Percentiles rank a stretch among this genome's conserved stretches.
Conservation (phyloP, 2,888 invertebrate genomes). For the Drosophila ustulata region DNA sequence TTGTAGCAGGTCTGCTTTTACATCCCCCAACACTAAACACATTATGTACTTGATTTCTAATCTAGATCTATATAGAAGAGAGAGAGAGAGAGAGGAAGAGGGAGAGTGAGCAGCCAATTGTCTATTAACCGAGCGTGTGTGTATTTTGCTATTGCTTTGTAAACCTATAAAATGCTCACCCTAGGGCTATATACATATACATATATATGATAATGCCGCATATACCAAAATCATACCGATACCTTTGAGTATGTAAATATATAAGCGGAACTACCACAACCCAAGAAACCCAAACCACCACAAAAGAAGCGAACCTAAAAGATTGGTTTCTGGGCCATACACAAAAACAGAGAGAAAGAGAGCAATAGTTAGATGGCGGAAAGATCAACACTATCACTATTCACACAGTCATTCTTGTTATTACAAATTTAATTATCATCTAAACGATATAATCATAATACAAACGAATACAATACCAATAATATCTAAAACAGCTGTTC, state of each 20-base stretch:
- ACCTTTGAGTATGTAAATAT: conserved; percentile 52
- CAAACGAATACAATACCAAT: conserved; percentile 26
- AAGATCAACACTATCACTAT: conserved; percentile 15
- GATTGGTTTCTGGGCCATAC: conserved; percentile 5
- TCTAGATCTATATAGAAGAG: conserved; percentile 7
- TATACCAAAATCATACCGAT: conserved; percentile 49
- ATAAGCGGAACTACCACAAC: conserved; percentile 27
- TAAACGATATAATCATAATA: conserved; percentile 53
- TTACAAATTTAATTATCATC: conserved; percentile 58
- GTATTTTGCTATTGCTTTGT: conserved; percentile 35
- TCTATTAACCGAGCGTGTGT: conserved; percentile 38
- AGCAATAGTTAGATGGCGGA: conserved; percentile 5
- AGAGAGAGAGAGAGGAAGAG: neutral
- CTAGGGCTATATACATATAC: conserved; percentile 8
- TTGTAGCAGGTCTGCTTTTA: conserved; percentile 56
- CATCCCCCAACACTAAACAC: conserved; percentile 38
- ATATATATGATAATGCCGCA: conserved; percentile 18
- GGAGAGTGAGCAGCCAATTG: conserved; percentile 24
- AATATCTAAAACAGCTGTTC: conserved; percentile 54
- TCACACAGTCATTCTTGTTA: conserved; percentile 67
- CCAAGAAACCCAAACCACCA: conserved; percentile 16
- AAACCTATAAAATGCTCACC: conserved; percentile 23
- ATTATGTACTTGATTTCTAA: conserved; percentile 30
- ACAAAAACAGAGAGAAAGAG: conserved; percentile 1
- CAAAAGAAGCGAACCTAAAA: conserved; percentile 1